phyloP scores from a whole-genome alignment of 2,888 invertebrate species.

The Leucania comma region DNA sequence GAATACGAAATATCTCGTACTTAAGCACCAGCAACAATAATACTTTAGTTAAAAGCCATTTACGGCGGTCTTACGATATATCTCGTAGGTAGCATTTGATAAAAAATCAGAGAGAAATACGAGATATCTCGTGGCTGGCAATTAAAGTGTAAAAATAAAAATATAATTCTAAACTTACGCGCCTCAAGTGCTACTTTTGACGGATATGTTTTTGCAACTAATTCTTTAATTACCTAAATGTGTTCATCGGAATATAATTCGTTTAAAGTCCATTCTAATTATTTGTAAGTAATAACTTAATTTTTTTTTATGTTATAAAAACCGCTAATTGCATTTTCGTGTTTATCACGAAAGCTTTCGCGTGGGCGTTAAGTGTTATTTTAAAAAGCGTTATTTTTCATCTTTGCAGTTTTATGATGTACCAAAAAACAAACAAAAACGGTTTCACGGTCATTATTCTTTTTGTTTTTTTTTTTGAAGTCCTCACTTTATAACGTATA shows the following conservation, averaged over 20 bases:
- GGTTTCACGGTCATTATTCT: slow-evolving; percentile 34
- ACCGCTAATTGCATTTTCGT: slow-evolving; percentile 44
- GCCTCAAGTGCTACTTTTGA: not conserved
- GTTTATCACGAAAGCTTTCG: slow-evolving; percentile 38
- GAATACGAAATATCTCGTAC: not conserved
- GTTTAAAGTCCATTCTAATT: slow-evolving; percentile 11
- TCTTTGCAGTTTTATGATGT: slow-evolving; percentile 35
- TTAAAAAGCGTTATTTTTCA: slow-evolving; percentile 28
- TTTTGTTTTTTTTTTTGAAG: slow-evolving; percentile 46
- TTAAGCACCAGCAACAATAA: too few relatives aligned
- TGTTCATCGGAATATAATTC: not conserved
- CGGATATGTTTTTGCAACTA: not conserved
- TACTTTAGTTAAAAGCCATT: too few relatives aligned
- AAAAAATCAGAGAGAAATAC: too few relatives aligned
- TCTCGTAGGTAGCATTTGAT: too few relatives aligned
- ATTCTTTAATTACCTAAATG: not conserved
- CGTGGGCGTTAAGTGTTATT: slow-evolving; percentile 22
- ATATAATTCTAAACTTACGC: too few relatives aligned
- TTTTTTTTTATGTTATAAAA: slow-evolving; percentile 19
- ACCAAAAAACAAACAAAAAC: slow-evolving; percentile 46
- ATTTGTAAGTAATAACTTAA: slow-evolving; percentile 27
- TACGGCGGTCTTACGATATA: too few relatives aligned
- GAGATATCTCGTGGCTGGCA: too few relatives aligned
- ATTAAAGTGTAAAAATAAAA: too few relatives aligned
- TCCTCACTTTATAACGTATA: slow-evolving; percentile 28